Evolutionary conservation across 2,797 vertebrate species (phyloP), one percentile per base, ranked within the genome.

Genomic region (Sebastes paucispinis): DNA sequence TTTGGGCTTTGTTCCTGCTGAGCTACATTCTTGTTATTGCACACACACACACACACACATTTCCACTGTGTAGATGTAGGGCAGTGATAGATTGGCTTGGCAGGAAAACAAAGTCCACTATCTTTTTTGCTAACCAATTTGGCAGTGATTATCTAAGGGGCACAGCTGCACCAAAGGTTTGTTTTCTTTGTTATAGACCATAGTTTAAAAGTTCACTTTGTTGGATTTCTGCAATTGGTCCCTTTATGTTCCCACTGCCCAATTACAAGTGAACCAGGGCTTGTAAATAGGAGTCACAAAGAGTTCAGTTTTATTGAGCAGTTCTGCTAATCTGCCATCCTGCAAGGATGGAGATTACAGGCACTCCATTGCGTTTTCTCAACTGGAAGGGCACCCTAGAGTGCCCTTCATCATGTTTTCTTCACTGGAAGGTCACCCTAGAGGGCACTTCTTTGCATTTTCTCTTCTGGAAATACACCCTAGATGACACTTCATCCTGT

Each of bases 11-110:
- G 24, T 54, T 82, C 78, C 58, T 63, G 65, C 24, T 27, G 39
- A 70, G 72, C 32, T 14, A n/a, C 54, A 64, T 52, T 67, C 32
- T 78, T 78, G 24, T 63, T 75, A 59, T 52, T 58, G 6, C 69
- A 43, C 73, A 31, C 52, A 71, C 62, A 69, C 29, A 32, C 29
- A 32, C 59, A 31, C 59, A 62, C 64, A 43, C 39, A 55, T 24
- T 24, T 77, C 18, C 52, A 6, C 57, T 14, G 39, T 29, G 7
- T 60, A 80, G 72, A 76, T 84, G 75, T 10, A 31, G 47, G 73
- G 29, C 75, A 76, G 62, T 27, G 69, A 81, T 80, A 59, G 73
- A 85, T 73, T 47, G 79, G n/a, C 78, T 88, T 85, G 74, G 88
- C 75, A 82, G 6, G 18, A 47, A 84, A 86, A 66, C 82, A 86